Evolutionary conservation across 1,140 invertebrate genomes (phyloP), one percentile per base, ranked within the genome.

Genomic region (Heliconius hermathena): DNA sequence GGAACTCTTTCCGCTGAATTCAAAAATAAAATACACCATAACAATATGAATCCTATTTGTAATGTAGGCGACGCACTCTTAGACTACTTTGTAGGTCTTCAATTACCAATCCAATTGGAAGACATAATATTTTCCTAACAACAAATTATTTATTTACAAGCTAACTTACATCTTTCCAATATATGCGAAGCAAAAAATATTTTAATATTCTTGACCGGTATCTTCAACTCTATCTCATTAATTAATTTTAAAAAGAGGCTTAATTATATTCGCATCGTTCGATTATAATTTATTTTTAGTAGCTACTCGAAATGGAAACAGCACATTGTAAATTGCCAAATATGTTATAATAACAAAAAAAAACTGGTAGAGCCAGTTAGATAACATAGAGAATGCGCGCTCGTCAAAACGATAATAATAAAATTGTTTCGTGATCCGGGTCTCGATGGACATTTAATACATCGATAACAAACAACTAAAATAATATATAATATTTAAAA

Each of bases 351-450:
- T 54, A 66, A 79, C 66, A 74, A 70, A 79, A 84, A 41, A 83
- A 84, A 85, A 87, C 84, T 87, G 83, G 85, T 84, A 84, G 49
- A 84, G 78, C 82, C 77, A 82, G 84, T 85, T 82, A 49, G 71
- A 83, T 81, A 84, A 75, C 75, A 77, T 71, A 79, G 78, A 81
- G 82, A 85, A 83, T 83, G 81, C 77, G 66, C 76, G 76, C 70
- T 83, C 74, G 73, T 80, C 74, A 78, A 60, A 77, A 71, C 77
- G 49, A 77, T 81, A 81, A 84, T 80, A 84, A 84, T 82, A 84
- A 82, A 82, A 82, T 70, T 76, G 71, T 73, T 70, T 78, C 54
- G 60, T 78, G 76, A 80, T 77, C 81, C 78, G 80, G 80, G 73
- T 78, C 33, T 71, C 60, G 13, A 16, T 29, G 26, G 60, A 66